Conservation (phyloP, 2,113 vertebrate genomes). For the Neolamprologus ventralis region DNA sequence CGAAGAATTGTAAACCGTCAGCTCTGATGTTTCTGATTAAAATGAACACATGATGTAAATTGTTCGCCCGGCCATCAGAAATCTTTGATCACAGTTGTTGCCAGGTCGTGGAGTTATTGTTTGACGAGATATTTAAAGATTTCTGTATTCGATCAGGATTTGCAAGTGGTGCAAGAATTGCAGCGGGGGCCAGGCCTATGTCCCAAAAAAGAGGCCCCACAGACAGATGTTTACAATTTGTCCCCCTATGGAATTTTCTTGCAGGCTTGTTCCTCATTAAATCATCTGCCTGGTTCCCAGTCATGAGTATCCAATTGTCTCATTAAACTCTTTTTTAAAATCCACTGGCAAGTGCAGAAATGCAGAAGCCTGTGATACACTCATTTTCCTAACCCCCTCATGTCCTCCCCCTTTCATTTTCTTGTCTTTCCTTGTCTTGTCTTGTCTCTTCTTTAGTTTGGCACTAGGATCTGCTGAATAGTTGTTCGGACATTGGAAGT, state of each 20-base stretch:
- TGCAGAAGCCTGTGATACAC: slow-evolving; percentile 26
- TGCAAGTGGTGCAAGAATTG: slow-evolving; percentile 34
- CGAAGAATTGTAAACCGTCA: slow-evolving; percentile 25
- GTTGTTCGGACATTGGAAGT: neutral
- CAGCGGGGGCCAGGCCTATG: neutral
- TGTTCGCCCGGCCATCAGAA: slow-evolving; percentile 18
- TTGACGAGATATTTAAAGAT: slow-evolving; percentile 45
- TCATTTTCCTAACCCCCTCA: neutral
- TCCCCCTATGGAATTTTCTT: slow-evolving; percentile 61
- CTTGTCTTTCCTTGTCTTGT: neutral
- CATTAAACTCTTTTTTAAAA: slow-evolving; percentile 34
- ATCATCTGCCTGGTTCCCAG: slow-evolving; percentile 60
- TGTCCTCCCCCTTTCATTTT: neutral
- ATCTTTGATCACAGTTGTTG: slow-evolving; percentile 24
- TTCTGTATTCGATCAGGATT: slow-evolving; percentile 53
- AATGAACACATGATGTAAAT: slow-evolving; percentile 23
- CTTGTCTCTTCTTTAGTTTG: neutral
- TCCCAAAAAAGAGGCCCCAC: slow-evolving; percentile 41
- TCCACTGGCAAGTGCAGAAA: slow-evolving; percentile 44
- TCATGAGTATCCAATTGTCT: slow-evolving; percentile 59
- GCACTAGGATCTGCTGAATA: neutral
- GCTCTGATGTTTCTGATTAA: slow-evolving; percentile 39
- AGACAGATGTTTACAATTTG: slow-evolving; percentile 71
- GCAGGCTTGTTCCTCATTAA: slow-evolving; percentile 65
- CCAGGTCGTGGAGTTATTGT: slow-evolving; percentile 36